Percentiles rank a stretch among this genome's conserved stretches.
These are phyloP conservation scores for Brachymystax lenok DNA, from an alignment of 2,797 vertebrate genomes.

Conservation along the genomic window DNA sequence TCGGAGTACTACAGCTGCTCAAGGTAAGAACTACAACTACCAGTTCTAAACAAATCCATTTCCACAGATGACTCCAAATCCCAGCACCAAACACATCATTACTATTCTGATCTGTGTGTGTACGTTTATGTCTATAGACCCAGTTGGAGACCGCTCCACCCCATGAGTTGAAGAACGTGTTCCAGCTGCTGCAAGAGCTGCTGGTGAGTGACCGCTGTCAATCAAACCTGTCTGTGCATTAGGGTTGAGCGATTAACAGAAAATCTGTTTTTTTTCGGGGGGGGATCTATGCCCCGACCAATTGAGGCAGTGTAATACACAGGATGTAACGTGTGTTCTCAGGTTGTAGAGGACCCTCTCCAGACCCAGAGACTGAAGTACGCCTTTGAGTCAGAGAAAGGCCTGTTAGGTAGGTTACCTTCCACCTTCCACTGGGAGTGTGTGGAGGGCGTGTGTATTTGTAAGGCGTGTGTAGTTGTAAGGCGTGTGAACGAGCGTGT, in stretches of 20 bases:
- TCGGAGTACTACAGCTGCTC: conserved; percentile 88
- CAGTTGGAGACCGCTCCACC: conserved; percentile 95
- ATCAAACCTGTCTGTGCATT: background rate
- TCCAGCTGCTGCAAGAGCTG: conserved; percentile 94
- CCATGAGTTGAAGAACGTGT: conserved; percentile 95
- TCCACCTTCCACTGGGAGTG: background rate
- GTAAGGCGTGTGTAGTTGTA: background rate
- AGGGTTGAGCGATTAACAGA: too few species aligned
- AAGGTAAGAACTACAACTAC: conserved; percentile 79
- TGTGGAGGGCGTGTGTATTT: background rate
- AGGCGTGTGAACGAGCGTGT: background rate
- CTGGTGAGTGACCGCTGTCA: conserved; percentile 77
- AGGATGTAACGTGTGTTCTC: conserved; percentile 12
- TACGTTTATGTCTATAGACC: conserved; percentile 72
- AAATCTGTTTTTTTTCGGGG: too few species aligned
- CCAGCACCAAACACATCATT: background rate
- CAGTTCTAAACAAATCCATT: background rate
- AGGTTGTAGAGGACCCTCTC: conserved; percentile 94
- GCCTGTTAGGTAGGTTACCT: conserved; percentile 84
- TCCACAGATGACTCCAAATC: background rate
- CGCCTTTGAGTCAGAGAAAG: conserved; percentile 97
- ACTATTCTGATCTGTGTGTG: conserved; percentile 1
- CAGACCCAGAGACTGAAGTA: conserved; percentile 94
- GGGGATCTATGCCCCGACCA: background rate
- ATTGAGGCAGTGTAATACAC: background rate